Evolutionary conservation across 2,797 vertebrate genomes (phyloP).

Genomic region (Falco berigora): DNA sequence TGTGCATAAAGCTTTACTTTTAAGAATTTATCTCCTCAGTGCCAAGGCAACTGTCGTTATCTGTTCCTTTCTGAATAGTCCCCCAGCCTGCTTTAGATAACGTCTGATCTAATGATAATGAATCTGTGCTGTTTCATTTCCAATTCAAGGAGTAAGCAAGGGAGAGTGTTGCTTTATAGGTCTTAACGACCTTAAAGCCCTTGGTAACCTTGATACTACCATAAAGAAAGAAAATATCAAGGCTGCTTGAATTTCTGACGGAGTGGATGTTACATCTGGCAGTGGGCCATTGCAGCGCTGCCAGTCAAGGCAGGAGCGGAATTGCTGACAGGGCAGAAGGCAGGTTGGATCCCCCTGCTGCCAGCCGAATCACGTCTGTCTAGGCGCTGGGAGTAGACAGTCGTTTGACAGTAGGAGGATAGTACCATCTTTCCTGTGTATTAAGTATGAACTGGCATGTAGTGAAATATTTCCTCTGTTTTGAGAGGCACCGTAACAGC

Average conservation of each 20-base stretch:
- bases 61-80: neutral
- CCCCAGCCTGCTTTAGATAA: conserved; percentile 19
- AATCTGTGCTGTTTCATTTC: neutral
- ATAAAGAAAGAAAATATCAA: neutral
- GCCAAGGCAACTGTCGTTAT: neutral
- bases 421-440: fast-evolving
- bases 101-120: neutral
- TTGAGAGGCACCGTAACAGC: neutral
- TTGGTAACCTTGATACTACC: conserved; percentile 28
- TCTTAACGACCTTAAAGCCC: conserved; percentile 4
- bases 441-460: neutral
- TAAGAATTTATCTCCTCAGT: neutral
- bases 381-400: neutral
- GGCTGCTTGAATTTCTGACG: neutral
- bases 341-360: neutral
- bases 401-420: neutral
- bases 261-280: neutral
- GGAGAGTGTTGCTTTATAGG: neutral
- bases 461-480: neutral
- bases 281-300: neutral
- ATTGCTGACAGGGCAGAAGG: neutral
- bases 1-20: neutral
- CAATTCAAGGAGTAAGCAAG: neutral
- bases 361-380: neutral
- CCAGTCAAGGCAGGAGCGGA: neutral